Conservation (phyloP, 2,113 vertebrate genomes). For the Acinonyx jubatus region DNA sequence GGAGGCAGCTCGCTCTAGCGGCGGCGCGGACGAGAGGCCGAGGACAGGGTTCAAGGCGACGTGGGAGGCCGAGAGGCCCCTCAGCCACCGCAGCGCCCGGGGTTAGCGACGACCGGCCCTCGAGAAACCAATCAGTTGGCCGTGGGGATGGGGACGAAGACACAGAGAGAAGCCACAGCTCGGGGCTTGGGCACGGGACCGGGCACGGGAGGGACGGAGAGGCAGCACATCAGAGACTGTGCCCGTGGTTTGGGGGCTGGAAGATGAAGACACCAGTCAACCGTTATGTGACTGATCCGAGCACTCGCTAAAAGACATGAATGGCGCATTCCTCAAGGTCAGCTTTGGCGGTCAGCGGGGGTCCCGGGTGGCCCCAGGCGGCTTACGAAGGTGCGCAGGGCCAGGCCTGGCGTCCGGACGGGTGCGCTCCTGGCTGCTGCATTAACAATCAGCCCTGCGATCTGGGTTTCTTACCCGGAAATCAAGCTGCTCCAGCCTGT, state of each 20-base stretch:
- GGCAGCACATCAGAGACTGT: rapidly evolving
- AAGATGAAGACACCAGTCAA: too few species aligned
- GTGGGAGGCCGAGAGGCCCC: neutral
- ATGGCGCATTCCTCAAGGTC: neutral
- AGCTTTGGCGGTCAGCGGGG: neutral
- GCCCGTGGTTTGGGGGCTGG: neutral
- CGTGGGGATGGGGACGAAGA: neutral
- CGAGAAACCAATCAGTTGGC: too few species aligned
- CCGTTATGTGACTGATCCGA: neutral
- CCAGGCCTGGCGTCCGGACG: rapidly evolving
- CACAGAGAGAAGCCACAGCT: neutral
- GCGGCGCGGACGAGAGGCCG: rapidly evolving
- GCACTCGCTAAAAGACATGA: rapidly evolving
- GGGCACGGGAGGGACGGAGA: neutral
- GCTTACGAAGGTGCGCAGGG: rapidly evolving
- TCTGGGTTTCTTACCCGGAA: neutral
- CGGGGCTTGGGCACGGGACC: neutral
- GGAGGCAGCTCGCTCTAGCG: neutral
- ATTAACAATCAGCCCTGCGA: neutral
- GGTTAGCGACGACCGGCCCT: neutral
- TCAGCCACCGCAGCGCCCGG: neutral
- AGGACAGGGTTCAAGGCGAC: neutral
- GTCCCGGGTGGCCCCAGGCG: too few species aligned
- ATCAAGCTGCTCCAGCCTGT: rapidly evolving
- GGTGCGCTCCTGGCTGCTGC: neutral